Base-by-base conservation (phyloP, 2,797 vertebrate genomes). In the Ataeniobius toweri region DNA sequence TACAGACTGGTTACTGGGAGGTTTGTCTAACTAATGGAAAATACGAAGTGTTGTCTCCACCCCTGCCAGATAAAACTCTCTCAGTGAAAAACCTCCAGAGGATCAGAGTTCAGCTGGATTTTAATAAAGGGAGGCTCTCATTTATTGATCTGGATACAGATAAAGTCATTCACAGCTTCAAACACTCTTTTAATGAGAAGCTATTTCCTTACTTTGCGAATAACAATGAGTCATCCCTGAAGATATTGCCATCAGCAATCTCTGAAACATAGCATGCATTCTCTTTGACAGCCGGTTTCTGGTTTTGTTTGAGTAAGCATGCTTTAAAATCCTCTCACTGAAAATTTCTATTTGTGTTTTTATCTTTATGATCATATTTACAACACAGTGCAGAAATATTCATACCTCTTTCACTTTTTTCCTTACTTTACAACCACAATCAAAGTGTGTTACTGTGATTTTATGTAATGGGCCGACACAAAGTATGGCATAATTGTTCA, bases 71-170 rank as follows among this genome's bases (percentile, higher is more conserved):
- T 0, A 3, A 18, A 0, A 10, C 51, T n/a, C 56, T 85, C 2
- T 6, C 46, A 9, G 69, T 85, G 58, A 85, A 67, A 71, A 74
- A 44, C 26, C 76, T 80, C 0, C 77, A 65, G 69, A 78, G 46
- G 81, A 74, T 90, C 85, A 13, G 80, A 48, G 76, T 88, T 41
- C 46, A 78, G 7, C 68, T 90, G 80, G 83, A 89, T 74, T 85
- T 77, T 58, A 74, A 67, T 22, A 20, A 22, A 77, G 76, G 80
- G 5, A 84, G 79, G 13, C 74, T 90, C 76, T 53, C 46, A 0
- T 90, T 88, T 71, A 79, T 3, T 24, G 84, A 88, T n/a, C 39
- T 26, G 0, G 83, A 89, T 0, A 61, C 73, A 0, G 41, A 76
- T 75, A 58, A 70, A 63, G 71, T 65, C 71, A 71, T 89, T 28